Conservation (phyloP, 2,797 vertebrate genomes). For the Onychomys torridus region DNA sequence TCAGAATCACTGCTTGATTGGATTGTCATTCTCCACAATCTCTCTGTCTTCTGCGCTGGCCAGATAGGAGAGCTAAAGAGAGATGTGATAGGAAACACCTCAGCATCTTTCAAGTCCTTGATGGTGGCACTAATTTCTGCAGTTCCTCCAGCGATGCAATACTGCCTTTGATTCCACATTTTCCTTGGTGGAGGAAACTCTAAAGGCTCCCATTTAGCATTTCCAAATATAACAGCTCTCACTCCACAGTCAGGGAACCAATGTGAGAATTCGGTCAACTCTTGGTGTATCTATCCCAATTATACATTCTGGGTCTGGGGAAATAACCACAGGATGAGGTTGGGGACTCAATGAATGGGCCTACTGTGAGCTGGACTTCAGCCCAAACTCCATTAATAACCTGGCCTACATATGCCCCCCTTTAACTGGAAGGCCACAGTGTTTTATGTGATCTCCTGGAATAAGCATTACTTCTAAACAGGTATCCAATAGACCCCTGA, state of each 20-base stretch:
- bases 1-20: background rate
- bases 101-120: background rate
- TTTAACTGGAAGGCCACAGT: no score
- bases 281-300: background rate
- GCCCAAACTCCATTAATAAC: background rate
- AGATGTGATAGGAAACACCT: background rate
- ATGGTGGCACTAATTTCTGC: background rate
- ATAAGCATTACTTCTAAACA: no score
- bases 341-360: no score
- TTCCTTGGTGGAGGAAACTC: background rate
- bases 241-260: background rate
- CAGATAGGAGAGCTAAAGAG: background rate
- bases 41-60: background rate
- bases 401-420: no score
- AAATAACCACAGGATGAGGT: background rate
- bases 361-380: background rate
- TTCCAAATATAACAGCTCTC: background rate
- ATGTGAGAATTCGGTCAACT: background rate
- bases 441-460: no score
- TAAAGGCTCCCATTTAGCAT: background rate
- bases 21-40: background rate
- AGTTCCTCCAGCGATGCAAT: background rate
- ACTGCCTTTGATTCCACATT: background rate
- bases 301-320: background rate
- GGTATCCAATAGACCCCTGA: no score